Percentiles rank a stretch among this genome's conserved stretches.
Evolutionary conservation across 1,140 invertebrate genomes (phyloP).

Genomic region (Andricus grossulariae): DNA sequence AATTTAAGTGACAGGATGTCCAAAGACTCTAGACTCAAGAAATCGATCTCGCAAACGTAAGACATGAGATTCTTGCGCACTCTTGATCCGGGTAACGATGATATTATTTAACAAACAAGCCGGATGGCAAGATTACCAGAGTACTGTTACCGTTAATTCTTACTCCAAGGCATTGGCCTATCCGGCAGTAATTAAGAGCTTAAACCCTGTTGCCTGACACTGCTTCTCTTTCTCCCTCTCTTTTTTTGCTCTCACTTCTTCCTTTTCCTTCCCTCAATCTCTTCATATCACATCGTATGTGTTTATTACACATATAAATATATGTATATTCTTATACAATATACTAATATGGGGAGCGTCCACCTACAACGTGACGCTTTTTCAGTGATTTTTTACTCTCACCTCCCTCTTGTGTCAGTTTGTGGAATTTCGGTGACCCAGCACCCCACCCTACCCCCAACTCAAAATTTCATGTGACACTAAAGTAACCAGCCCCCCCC

Average conservation of each 20-base stretch:
- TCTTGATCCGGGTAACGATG: slow-evolving; percentile 55
- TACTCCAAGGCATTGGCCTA: slow-evolving; percentile 53
- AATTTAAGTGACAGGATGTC: slow-evolving; percentile 32
- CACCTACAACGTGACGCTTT: not conserved
- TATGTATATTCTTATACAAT: not conserved
- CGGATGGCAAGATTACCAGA: slow-evolving; percentile 69
- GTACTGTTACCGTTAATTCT: slow-evolving; percentile 68
- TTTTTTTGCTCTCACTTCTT: no score
- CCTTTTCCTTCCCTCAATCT: not conserved
- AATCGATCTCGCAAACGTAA: not conserved
- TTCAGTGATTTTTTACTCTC: no score
- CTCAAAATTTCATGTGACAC: no score
- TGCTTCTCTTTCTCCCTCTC: slow-evolving; percentile 25
- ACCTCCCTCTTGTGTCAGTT: no score
- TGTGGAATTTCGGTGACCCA: no score
- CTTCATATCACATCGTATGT: not conserved
- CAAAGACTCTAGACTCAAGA: slow-evolving; percentile 18
- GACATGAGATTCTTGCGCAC: slow-evolving; percentile 51
- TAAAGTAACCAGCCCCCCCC: no score
- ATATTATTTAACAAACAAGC: slow-evolving; percentile 75
- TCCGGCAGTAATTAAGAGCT: slow-evolving; percentile 70
- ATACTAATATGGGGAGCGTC: not conserved
- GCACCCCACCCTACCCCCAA: no score
- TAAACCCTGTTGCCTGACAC: slow-evolving; percentile 66
- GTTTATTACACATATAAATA: not conserved